A percentile compares a stretch with the other conserved stretches of the same genome.
Conservation (phyloP, 1,140 invertebrate genomes). For the Drosophila saltans region DNA sequence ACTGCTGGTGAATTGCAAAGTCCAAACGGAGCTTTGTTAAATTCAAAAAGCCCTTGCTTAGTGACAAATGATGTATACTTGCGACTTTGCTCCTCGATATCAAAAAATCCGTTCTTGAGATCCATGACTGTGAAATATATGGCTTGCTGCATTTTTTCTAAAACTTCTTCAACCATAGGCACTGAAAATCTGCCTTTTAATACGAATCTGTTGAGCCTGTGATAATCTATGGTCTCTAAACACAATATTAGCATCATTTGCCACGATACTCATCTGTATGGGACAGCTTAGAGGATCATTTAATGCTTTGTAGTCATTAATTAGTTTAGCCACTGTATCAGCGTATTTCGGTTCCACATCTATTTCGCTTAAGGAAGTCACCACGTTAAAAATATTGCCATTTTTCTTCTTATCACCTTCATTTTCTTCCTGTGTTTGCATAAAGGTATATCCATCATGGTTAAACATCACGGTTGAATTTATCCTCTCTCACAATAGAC, state of each 20-base stretch:
- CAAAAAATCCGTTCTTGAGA: too few relatives aligned
- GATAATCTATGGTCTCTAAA: neutral
- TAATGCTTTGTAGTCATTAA: neutral
- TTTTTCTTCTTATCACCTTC: too few relatives aligned
- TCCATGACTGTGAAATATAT: too few relatives aligned
- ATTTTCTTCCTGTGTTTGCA: neutral
- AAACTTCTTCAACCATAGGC: too few relatives aligned
- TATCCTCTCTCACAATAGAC: too few relatives aligned
- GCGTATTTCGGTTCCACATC: neutral
- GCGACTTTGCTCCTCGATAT: too few relatives aligned
- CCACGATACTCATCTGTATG: neutral
- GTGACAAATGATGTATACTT: slow-evolving; percentile 66
- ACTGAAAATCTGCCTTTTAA: too few relatives aligned
- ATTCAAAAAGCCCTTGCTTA: slow-evolving; percentile 79
- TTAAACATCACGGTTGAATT: too few relatives aligned
- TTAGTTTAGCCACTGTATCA: neutral
- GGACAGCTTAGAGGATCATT: neutral
- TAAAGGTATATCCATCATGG: too few relatives aligned
- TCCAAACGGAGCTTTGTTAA: slow-evolving; percentile 83
- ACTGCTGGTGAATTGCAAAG: slow-evolving; percentile 24
- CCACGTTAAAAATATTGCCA: too few relatives aligned
- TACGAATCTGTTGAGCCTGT: too few relatives aligned
- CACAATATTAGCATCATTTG: neutral
- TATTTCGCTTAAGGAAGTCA: neutral
- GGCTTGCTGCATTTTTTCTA: too few relatives aligned